Evolutionary conservation across 2,888 invertebrate genomes (phyloP), one percentile per base, ranked within the genome.

Genomic region (Scrobipalpa costella): DNA sequence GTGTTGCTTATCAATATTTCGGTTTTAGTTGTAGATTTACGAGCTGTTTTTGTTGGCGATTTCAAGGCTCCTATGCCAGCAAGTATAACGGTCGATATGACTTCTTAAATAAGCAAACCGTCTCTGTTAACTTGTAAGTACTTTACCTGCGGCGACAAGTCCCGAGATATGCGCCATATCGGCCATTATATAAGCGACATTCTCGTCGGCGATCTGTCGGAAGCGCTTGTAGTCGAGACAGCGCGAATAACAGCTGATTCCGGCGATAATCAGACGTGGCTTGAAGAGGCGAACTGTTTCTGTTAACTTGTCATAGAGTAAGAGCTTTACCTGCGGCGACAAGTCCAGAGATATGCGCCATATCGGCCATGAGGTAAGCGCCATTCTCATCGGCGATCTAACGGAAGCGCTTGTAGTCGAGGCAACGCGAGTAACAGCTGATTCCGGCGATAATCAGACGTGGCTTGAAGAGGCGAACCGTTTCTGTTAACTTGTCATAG

Each of bases 161-260:
- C 99, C 99, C 47, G 98, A 96, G 61, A 99, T 94, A 82, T 99
- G 98, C 0, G 98, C 97, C 98, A 99, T 99, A 83, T 99, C 99
- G 17, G 97, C 95, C 93, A 99, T 94, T 61, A 99, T 85, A 76
- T 96, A 96, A 0, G 98, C 96, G 40, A 96, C 97, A 71, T 95
- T 95, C 65, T 96, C 94, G 77, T 98, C 94, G 38, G 96, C 95
- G 61, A 97, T 95, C 83, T 96, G 92, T 21, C 95, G 93, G 92
- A 99, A 99, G 11, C 95, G 92, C 73, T 95, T 95, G 84, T 99
- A 99, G 86, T 99, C 98, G 69, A 99, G 92, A 71, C 96, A 95
- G 57, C 99, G 94, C 0, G 98, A 97, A 83, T 99, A 99, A 79
- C 98, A 98, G 71, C 98, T 98, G 19, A 50, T 15, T 9, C 11